Evolutionary conservation across 2,888 invertebrate genomes (phyloP).

Genomic region (Ennomos fuscantarius): DNA sequence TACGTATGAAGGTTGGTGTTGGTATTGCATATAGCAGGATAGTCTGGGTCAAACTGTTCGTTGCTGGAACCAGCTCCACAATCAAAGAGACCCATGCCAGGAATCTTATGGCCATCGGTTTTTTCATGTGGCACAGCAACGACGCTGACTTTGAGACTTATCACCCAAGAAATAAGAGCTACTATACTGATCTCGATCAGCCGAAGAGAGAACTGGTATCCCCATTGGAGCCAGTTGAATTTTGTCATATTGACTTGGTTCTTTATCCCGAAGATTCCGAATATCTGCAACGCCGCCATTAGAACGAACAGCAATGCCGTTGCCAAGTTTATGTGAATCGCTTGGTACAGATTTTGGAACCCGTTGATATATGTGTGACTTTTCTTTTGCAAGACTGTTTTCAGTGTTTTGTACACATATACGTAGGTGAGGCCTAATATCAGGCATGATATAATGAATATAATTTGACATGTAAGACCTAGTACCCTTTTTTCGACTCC

Average conservation of each 20-base stretch:
- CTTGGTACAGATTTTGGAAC: constrained; percentile 92
- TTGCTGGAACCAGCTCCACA: constrained; percentile 94
- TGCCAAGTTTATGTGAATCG: constrained; percentile 95
- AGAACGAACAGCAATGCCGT: constrained; percentile 94
- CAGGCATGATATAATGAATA: constrained; percentile 94
- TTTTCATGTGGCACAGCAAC: constrained; percentile 90
- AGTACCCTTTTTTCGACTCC: constrained; percentile 86
- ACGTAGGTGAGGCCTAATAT: constrained; percentile 94
- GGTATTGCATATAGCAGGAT: constrained; percentile 94
- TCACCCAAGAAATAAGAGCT: constrained; percentile 93
- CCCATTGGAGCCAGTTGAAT: constrained; percentile 96
- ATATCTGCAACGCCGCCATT: constrained; percentile 93
- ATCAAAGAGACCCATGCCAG: constrained; percentile 92
- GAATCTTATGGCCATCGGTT: constrained; percentile 86
- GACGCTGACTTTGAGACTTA: constrained; percentile 88
- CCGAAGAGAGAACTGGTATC: constrained; percentile 94
- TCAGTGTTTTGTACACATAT: constrained; percentile 92
- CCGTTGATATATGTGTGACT: constrained; percentile 92
- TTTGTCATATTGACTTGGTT: constrained; percentile 85
- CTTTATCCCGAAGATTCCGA: constrained; percentile 86
- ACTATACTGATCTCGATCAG: constrained; percentile 95
- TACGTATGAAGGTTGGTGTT: constrained; percentile 94
- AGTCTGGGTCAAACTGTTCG: constrained; percentile 92
- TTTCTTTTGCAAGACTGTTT: constrained; percentile 90
- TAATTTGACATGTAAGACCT: constrained; percentile 92